Conservation (phyloP, 2,888 invertebrate species). For the Xanthorhoe spadicearia region DNA sequence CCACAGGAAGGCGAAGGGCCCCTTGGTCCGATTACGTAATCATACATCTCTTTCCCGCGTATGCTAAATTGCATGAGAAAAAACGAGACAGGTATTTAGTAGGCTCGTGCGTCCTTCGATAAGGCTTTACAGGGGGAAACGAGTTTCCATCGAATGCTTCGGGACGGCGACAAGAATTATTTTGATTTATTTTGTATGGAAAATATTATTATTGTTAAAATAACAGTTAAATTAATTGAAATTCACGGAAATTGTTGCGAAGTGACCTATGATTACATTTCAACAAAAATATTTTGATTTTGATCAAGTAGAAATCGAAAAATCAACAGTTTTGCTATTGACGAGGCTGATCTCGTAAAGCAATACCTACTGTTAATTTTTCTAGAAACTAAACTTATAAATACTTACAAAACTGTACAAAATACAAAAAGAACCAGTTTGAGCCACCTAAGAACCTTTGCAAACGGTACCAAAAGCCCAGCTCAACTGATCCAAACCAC, state of each 20-base stretch:
- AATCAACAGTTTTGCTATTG: background rate
- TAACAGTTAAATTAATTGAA: background rate
- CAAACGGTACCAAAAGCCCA: too few relatives aligned
- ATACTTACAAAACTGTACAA: too few relatives aligned
- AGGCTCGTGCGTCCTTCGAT: slow-evolving; percentile 69
- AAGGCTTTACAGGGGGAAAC: slow-evolving; percentile 77
- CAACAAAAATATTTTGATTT: background rate
- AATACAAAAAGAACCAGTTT: too few relatives aligned
- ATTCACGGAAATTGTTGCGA: background rate
- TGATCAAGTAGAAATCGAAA: background rate
- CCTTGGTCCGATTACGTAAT: slow-evolving; percentile 57
- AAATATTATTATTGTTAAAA: slow-evolving; percentile 9
- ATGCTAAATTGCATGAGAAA: slow-evolving; percentile 47
- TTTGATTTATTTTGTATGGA: slow-evolving; percentile 33
- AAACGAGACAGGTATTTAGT: slow-evolving; percentile 73
- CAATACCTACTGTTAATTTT: too few relatives aligned
- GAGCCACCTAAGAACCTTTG: too few relatives aligned
- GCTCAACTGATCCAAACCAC: too few relatives aligned
- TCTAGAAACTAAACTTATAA: too few relatives aligned
- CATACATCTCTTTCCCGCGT: slow-evolving; percentile 57
- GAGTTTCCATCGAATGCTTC: slow-evolving; percentile 76
- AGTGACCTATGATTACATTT: background rate
- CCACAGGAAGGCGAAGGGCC: slow-evolving; percentile 57
- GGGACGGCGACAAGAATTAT: slow-evolving; percentile 61
- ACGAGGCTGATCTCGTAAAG: too few relatives aligned